phyloP scores from a whole-genome alignment of 2,888 invertebrate genomes.

The Spialia ferax region DNA sequence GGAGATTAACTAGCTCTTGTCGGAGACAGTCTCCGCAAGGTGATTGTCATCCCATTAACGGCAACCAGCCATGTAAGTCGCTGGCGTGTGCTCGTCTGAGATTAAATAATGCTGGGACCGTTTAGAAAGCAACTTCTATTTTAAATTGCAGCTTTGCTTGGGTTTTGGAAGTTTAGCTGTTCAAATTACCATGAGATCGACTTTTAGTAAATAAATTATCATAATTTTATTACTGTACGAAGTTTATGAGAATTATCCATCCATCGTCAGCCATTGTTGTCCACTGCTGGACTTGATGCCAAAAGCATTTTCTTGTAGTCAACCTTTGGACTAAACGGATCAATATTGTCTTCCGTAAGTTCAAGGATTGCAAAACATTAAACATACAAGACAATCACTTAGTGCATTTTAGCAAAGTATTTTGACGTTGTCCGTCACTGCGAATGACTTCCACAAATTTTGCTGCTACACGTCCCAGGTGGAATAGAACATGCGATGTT shows the following conservation, averaged over 20 bases:
- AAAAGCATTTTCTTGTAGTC: too few relatives aligned
- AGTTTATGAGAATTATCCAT: too few relatives aligned
- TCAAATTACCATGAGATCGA: neutral
- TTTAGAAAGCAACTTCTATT: neutral
- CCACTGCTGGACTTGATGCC: too few relatives aligned
- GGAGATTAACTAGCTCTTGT: conserved; percentile 25
- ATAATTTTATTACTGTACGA: too few relatives aligned
- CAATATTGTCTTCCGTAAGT: neutral
- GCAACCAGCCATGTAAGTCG: conserved; percentile 24
- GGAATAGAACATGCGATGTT: conserved; percentile 74
- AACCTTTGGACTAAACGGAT: too few relatives aligned
- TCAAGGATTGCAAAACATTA: conserved; percentile 5
- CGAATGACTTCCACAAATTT: conserved; percentile 29
- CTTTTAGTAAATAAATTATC: too few relatives aligned
- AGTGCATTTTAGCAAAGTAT: conserved; percentile 11
- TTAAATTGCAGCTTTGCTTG: neutral
- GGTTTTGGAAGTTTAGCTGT: neutral
- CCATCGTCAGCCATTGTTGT: too few relatives aligned
- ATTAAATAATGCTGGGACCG: conserved; percentile 10
- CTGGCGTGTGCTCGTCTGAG: conserved; percentile 27
- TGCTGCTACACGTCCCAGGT: conserved; percentile 54
- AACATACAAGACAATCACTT: conserved; percentile 15
- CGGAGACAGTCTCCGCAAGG: conserved; percentile 38
- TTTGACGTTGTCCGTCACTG: conserved; percentile 15
- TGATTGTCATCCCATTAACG: conserved; percentile 41